Evolutionary conservation across 2,888 invertebrate species (phyloP), one percentile per base, ranked within the genome.

Genomic region (Phasia obesa): DNA sequence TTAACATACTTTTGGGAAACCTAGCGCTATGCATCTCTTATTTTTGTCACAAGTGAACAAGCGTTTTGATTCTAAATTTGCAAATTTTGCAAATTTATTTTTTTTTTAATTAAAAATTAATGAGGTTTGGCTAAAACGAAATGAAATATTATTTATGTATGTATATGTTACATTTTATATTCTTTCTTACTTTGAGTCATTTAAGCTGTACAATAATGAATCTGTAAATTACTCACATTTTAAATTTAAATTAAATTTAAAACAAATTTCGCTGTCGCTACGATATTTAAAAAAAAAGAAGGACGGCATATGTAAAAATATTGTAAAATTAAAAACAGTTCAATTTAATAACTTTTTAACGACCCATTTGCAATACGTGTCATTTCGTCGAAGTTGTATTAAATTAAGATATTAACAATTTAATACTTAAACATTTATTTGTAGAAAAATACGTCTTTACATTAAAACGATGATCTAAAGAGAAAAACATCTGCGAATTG

Each of bases 301-400:
- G n/a, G n/a, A n/a, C 1, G 15, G 11, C 55, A 69, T 19, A 4
- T 69, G 65, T 11, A 9, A 38, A 38, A 23, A 38, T 23, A 67
- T 6, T 57, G 65, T 11, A 9, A 38, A 38, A 23, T 53, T 38
- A 67, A 13, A 49, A 49, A 25, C 53, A 51, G 6, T 25, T 9
- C 3, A 7, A 55, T 27, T 71, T 59, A 38, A 71, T 27, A 51
- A 62, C 11, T 6, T 6, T 73, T 62, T 44, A 27, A 62, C 27
- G 42, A 31, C 6, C 42, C 21, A 31, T 60, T 27, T 38, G 2
- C 35, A 19, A 13, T 17, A 42, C 6, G 42, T 62, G 73, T 73
- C 60, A 73, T 62, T 42, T 42, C 13, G 4, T 73, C 62, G 42
- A 60, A 60, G n/a, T 27, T 31, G 21, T 44, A 27, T 70, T 57